These are phyloP conservation scores for Marmota monax DNA, from an alignment of 2,113 vertebrate genomes.

Conservation along the genomic window DNA sequence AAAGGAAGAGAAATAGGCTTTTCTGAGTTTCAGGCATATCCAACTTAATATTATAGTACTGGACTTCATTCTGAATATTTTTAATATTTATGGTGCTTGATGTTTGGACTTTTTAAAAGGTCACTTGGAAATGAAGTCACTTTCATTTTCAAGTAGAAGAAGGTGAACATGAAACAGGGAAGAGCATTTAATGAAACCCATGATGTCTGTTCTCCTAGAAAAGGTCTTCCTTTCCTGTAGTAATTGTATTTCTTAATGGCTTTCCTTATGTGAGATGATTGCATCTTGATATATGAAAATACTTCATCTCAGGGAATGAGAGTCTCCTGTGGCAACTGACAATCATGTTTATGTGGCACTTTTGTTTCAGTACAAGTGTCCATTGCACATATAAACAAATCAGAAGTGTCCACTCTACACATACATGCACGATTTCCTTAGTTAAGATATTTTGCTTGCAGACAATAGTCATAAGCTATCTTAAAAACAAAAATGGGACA, in stretches of 20 bases:
- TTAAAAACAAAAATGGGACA: not conserved
- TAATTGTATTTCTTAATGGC: constrained; percentile 73
- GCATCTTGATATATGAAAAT: constrained; percentile 33
- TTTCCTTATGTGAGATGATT: constrained; percentile 61
- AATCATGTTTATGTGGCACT: not conserved
- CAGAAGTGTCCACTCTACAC: not conserved
- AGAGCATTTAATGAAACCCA: constrained; percentile 82
- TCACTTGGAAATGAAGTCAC: constrained; percentile 83
- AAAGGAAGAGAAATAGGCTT: constrained; percentile 55
- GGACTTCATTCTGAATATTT: constrained; percentile 71
- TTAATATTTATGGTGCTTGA: constrained; percentile 83
- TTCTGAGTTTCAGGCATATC: not conserved
- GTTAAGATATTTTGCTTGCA: not conserved
- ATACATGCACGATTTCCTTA: not conserved
- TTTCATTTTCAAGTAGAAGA: constrained; percentile 61
- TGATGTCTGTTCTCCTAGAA: constrained; percentile 70
- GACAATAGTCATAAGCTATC: not conserved
- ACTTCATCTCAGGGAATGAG: not conserved
- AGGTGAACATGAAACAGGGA: constrained; percentile 75
- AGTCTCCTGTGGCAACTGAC: not conserved
- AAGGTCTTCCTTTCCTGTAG: constrained; percentile 68
- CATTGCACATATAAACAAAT: not conserved
- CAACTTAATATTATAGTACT: constrained; percentile 71
- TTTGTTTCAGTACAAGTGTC: not conserved
- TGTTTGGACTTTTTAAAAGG: constrained; percentile 83